Percentiles rank a stretch among this genome's conserved stretches.
phyloP scores from a whole-genome alignment of 2,797 vertebrate species.

The Hafferia zeledoni region DNA sequence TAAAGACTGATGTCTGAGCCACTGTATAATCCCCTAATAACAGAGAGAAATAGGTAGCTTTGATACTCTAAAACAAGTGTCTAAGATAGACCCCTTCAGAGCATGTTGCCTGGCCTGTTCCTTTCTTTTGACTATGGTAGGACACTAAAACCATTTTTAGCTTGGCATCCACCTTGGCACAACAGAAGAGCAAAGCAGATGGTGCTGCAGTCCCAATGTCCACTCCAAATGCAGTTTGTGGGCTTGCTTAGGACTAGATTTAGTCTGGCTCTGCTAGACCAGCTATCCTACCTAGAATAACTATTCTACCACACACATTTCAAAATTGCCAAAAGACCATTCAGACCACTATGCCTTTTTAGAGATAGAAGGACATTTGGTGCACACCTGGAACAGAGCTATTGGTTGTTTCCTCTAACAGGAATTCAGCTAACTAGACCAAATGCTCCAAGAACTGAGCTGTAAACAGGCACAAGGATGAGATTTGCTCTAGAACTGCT shows the following conservation, averaged over 20 bases:
- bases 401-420: background rate
- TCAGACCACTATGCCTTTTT: background rate
- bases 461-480: background rate
- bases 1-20: background rate
- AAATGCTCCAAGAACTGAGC: background rate
- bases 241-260: background rate
- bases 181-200: background rate
- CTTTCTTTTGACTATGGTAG: background rate
- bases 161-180: background rate
- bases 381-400: background rate
- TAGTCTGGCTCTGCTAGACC: background rate
- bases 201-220: background rate
- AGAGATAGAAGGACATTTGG: background rate
- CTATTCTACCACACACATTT: background rate
- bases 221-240: too few relatives aligned
- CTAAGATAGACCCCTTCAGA: background rate
- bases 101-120: background rate
- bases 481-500: background rate
- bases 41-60: background rate
- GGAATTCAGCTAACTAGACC: background rate
- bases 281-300: background rate
- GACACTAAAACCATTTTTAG: background rate
- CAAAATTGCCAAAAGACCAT: background rate
- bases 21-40: background rate
- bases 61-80: background rate